Percentiles rank a stretch among this genome's conserved stretches.
phyloP scores from a whole-genome alignment of 1,140 invertebrate species.

The Sitodiplosis mosellana region DNA sequence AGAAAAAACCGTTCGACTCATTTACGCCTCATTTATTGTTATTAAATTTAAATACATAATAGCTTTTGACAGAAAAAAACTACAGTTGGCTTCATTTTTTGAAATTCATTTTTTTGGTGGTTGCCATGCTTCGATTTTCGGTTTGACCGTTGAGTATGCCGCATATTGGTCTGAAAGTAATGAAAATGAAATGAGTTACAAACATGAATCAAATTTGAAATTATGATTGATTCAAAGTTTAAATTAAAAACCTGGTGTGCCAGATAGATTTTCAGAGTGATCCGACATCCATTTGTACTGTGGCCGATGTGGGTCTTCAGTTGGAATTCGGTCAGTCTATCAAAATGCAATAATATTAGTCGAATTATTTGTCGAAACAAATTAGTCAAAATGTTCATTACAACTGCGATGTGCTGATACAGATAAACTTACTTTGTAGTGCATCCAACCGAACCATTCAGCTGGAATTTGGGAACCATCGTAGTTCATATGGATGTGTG shows the following conservation, averaged over 20 bases:
- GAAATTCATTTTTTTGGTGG: constrained; percentile 25
- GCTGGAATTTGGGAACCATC: constrained; percentile 84
- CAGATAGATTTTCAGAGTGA: constrained; percentile 67
- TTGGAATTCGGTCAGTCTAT: constrained; percentile 29
- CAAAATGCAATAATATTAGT: constrained; percentile 4
- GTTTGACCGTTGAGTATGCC: constrained; percentile 70
- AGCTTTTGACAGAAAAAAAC: too few species aligned
- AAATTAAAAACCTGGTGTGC: constrained; percentile 35
- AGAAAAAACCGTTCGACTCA: too few species aligned
- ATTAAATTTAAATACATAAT: too few species aligned
- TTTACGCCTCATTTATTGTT: too few species aligned
- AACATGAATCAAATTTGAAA: background rate
- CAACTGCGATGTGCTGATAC: background rate
- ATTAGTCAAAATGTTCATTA: background rate
- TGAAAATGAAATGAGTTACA: background rate
- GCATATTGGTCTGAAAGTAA: constrained; percentile 42
- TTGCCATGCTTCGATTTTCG: constrained; percentile 73
- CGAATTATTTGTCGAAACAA: background rate
- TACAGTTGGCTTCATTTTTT: too few species aligned
- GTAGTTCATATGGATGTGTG: constrained; percentile 59
- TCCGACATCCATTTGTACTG: constrained; percentile 74
- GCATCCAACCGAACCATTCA: constrained; percentile 81
- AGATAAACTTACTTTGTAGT: constrained; percentile 37
- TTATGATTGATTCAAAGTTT: background rate
- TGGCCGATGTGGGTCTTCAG: constrained; percentile 47